Percentiles rank a stretch among this genome's conserved stretches.
These are phyloP conservation scores for Aptenodytes forsteri DNA, from an alignment of 2,113 vertebrate species.

Conservation along the genomic window DNA sequence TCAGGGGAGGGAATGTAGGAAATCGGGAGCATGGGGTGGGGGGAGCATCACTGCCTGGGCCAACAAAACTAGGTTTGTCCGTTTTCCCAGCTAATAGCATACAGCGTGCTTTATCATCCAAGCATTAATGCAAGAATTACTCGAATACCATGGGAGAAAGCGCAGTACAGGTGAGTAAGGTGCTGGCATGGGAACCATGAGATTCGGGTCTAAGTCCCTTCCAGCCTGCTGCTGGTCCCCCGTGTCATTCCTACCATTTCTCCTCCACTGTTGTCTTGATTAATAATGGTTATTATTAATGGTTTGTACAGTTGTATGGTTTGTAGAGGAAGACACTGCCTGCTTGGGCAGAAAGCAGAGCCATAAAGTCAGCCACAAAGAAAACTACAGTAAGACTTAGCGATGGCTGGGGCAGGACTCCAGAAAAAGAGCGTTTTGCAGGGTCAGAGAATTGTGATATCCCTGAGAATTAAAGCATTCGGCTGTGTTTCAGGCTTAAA, in stretches of 20 bases:
- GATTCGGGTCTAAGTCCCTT: not conserved
- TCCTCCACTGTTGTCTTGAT: not conserved
- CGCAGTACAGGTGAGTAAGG: not conserved
- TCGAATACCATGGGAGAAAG: not conserved
- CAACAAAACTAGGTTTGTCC: accelerated
- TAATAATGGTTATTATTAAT: not conserved
- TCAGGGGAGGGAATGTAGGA: not conserved
- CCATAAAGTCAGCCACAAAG: not conserved
- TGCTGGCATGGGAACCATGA: not conserved
- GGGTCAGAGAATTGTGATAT: not conserved
- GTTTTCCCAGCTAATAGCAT: not conserved
- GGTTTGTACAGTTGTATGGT: not conserved
- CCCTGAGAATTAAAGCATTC: not conserved
- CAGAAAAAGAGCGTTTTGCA: not conserved
- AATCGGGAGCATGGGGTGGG: not conserved
- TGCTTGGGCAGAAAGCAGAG: not conserved
- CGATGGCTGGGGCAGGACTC: not conserved
- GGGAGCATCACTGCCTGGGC: not conserved
- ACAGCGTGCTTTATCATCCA: too few species aligned
- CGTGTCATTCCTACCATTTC: not conserved
- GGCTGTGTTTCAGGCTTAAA: not conserved
- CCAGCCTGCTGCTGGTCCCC: not conserved
- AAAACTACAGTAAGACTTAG: not conserved
- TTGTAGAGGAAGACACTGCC: not conserved
- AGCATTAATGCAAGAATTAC: not conserved